phyloP scores from a whole-genome alignment of 2,113 vertebrate species.

The Lucifuga dentata region DNA sequence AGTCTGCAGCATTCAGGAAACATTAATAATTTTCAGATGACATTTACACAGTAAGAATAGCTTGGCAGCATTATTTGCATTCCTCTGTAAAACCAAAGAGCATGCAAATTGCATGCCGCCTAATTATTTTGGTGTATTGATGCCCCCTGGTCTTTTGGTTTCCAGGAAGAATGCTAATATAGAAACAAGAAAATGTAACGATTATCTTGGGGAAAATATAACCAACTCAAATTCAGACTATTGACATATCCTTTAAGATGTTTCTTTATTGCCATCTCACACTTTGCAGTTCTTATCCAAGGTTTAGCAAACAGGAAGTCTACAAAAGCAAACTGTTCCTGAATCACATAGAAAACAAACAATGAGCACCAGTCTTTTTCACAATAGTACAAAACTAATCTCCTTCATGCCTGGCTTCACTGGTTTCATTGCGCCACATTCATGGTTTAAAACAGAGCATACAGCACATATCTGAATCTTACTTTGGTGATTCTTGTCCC shows the following conservation, averaged over 20 bases:
- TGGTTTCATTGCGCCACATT: conserved; percentile 27
- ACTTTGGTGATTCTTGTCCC: conserved; percentile 21
- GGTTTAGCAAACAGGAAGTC: conserved; percentile 17
- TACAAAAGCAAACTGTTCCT: conserved; percentile 18
- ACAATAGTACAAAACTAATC: conserved; percentile 36
- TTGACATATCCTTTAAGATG: neutral
- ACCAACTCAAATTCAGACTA: neutral
- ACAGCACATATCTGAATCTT: conserved; percentile 30
- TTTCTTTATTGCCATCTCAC: neutral
- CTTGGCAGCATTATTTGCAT: conserved; percentile 10
- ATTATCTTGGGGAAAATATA: neutral
- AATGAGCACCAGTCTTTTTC: conserved; percentile 34
- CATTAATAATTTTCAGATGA: neutral
- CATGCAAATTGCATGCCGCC: neutral
- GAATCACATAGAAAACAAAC: conserved; percentile 20
- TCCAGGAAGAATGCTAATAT: conserved; percentile 10
- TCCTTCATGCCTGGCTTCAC: conserved; percentile 30
- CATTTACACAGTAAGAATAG: conserved; percentile 15
- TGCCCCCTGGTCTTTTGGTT: conserved; percentile 22
- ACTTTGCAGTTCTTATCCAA: neutral
- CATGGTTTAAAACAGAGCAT: conserved; percentile 12
- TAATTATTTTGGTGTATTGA: neutral
- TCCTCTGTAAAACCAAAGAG: conserved; percentile 25
- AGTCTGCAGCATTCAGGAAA: neutral
- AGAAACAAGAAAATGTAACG: neutral